Evolutionary conservation across 1,140 invertebrate genomes (phyloP).

Genomic region (Solenopsis fugax): DNA sequence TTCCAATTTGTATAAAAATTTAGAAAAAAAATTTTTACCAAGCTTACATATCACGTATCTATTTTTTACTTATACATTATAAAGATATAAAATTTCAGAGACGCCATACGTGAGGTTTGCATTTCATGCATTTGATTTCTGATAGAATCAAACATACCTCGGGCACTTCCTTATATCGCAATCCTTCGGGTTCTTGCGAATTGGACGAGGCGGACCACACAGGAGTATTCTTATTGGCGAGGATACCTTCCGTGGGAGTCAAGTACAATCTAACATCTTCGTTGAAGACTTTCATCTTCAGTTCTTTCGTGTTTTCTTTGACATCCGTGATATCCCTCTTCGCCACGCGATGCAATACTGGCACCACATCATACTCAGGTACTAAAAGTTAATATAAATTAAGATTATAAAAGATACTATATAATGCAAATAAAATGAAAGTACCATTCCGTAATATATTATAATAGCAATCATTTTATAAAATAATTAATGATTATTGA

Average conservation of each 20-base stretch:
- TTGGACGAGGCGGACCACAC: conserved; percentile 75
- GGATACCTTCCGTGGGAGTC: conserved; percentile 75
- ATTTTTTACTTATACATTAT: too few relatives aligned
- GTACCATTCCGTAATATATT: neutral
- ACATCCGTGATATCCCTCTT: conserved; percentile 1
- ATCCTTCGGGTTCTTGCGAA: conserved; percentile 58
- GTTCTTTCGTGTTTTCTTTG: neutral
- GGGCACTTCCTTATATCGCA: conserved; percentile 72
- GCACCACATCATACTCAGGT: conserved; percentile 78
- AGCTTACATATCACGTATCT: too few relatives aligned
- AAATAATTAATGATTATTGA: neutral
- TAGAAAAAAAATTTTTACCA: too few relatives aligned
- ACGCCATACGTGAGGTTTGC: too few relatives aligned
- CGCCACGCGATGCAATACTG: conserved; percentile 63
- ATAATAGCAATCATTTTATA: neutral
- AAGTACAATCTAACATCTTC: conserved; percentile 75
- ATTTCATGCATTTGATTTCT: too few relatives aligned
- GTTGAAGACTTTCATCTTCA: conserved; percentile 75
- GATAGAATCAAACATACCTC: conserved; percentile 61
- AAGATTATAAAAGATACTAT: neutral
- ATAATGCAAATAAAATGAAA: neutral
- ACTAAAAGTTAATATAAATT: conserved; percentile 71
- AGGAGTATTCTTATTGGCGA: conserved; percentile 75
- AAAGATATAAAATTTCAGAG: too few relatives aligned
- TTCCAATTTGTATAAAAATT: too few relatives aligned